phyloP scores from a whole-genome alignment of 2,797 vertebrate genomes.

The Malurus leucopterus region DNA sequence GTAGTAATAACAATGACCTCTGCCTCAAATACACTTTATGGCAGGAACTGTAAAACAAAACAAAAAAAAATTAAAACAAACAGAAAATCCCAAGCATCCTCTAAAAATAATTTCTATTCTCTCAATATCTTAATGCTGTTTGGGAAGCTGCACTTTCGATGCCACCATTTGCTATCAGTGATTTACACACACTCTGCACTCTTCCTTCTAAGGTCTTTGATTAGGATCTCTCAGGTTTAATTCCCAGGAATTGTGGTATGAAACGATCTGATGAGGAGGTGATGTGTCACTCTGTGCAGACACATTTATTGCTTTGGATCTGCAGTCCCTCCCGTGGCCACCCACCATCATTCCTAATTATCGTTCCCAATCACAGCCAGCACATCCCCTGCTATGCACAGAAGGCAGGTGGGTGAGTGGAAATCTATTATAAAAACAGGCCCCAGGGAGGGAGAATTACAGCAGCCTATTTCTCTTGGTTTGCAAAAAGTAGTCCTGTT shows the following conservation, averaged over 20 bases:
- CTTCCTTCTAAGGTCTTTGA: background rate
- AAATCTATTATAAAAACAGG: constrained; percentile 41
- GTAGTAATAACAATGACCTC: background rate
- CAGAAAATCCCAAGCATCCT: background rate
- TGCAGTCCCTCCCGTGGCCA: constrained; percentile 16
- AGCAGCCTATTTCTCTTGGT: background rate
- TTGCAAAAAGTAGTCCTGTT: background rate
- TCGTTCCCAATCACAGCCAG: constrained; percentile 28
- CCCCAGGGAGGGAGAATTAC: background rate
- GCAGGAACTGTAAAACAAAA: background rate
- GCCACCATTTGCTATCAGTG: background rate
- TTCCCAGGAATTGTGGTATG: background rate
- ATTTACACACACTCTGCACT: background rate
- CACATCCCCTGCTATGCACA: constrained; percentile 20
- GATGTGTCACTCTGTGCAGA: background rate
- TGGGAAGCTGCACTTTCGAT: background rate
- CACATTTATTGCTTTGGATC: constrained; percentile 4
- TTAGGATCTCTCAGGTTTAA: background rate
- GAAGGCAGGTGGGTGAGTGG: constrained; percentile 47
- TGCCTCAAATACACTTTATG: background rate
- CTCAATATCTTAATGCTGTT: background rate
- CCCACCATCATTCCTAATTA: constrained; percentile 44
- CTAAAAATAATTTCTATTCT: background rate
- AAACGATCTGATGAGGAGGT: background rate
- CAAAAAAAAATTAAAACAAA: background rate